These are phyloP conservation scores for Thripadectes ignobilis DNA, from an alignment of 2,797 vertebrate genomes.

Conservation along the genomic window DNA sequence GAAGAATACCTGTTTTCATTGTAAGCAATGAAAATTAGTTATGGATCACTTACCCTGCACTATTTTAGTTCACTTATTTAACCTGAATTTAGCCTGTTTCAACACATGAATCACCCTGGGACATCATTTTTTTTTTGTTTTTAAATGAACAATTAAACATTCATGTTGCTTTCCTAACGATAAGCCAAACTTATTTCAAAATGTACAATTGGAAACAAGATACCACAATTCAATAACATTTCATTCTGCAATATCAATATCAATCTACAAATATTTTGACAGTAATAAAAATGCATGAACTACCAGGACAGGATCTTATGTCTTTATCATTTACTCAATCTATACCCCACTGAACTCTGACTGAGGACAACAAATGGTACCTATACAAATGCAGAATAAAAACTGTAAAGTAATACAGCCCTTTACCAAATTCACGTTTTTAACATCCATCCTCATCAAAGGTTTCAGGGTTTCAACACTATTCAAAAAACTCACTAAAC, in stretches of 20 bases:
- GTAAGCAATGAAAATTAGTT: neutral
- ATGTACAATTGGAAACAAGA: neutral
- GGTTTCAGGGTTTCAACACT: neutral
- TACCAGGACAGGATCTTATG: neutral
- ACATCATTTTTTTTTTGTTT: neutral
- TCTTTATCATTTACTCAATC: neutral
- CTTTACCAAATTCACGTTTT: neutral
- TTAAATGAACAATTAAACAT: neutral
- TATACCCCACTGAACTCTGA: neutral
- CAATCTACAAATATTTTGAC: neutral
- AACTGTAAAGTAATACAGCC: neutral
- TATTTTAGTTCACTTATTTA: conserved; percentile 16
- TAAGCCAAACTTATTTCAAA: neutral
- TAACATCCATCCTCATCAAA: neutral
- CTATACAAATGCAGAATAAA: neutral
- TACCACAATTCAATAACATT: neutral
- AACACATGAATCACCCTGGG: neutral
- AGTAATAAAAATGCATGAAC: neutral
- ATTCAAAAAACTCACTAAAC: neutral
- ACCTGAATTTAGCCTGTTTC: neutral
- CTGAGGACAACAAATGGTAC: neutral
- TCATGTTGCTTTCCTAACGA: neutral
- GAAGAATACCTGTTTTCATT: neutral
- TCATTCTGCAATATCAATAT: neutral
- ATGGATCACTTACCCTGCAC: neutral